These are phyloP conservation scores for Nomia melanderi DNA, from an alignment of 1,140 invertebrate genomes.

Conservation along the genomic window DNA sequence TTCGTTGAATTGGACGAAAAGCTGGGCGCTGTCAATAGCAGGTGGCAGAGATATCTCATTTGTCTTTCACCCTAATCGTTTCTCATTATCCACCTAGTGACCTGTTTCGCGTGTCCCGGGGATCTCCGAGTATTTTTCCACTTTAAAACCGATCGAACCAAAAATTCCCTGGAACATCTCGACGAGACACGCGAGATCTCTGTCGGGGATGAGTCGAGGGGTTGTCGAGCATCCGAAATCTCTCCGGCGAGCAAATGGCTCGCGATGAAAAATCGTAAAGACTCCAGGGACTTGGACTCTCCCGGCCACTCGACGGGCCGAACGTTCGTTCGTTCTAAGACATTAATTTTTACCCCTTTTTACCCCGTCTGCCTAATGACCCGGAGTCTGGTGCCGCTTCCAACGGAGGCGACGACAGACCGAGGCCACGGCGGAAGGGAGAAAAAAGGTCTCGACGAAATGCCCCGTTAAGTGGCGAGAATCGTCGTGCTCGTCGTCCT, in stretches of 20 bases:
- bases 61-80: slow-evolving; percentile 4
- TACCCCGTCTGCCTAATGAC: slow-evolving; percentile 78
- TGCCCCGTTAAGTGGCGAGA: slow-evolving; percentile 73
- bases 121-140: neutral
- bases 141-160: neutral
- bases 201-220: neutral
- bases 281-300: slow-evolving; percentile 66
- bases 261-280: slow-evolving; percentile 79
- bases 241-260: slow-evolving; percentile 72
- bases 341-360: slow-evolving; percentile 81
- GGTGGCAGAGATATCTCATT: neutral
- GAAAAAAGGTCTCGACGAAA: slow-evolving; percentile 68
- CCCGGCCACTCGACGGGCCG: slow-evolving; percentile 61
- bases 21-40: slow-evolving; percentile 36
- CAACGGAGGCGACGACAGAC: slow-evolving; percentile 18
- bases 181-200: neutral
- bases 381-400: slow-evolving; percentile 62
- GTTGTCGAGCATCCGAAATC: slow-evolving; percentile 14
- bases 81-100: slow-evolving; percentile 17
- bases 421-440: slow-evolving; percentile 5
- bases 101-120: neutral
- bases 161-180: slow-evolving; percentile 1
- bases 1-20: neutral
- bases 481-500: slow-evolving; percentile 52
- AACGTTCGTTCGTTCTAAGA: slow-evolving; percentile 80